Evolutionary conservation across 2,888 invertebrate species (phyloP).

Genomic region (Hydropsyche betteni): DNA sequence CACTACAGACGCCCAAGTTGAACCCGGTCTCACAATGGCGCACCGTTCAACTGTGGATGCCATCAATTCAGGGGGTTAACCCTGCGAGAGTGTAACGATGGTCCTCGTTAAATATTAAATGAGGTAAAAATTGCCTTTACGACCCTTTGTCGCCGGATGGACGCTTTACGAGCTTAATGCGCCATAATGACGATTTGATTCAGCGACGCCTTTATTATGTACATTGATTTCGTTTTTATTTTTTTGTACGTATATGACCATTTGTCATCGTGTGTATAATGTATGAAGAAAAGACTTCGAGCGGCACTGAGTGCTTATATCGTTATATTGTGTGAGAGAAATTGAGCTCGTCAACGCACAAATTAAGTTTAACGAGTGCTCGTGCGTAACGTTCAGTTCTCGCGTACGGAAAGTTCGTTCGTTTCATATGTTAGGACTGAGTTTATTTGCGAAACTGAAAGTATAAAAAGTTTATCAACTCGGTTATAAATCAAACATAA

Average conservation of each 20-base stretch:
- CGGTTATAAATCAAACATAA: constrained; percentile 37
- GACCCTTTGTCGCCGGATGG: no score
- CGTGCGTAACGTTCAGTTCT: constrained; percentile 13
- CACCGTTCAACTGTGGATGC: constrained; percentile 7
- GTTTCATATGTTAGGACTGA: neutral
- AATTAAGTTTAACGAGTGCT: constrained; percentile 14
- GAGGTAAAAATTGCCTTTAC: no score
- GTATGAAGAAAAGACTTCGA: neutral
- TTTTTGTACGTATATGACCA: no score
- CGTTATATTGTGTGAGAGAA: neutral
- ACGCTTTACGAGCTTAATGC: no score
- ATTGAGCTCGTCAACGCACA: neutral
- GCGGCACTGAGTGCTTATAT: neutral
- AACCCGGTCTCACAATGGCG: constrained; percentile 7
- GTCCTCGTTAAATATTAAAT: constrained; percentile 33
- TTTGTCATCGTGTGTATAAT: neutral
- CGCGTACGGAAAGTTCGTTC: constrained; percentile 27
- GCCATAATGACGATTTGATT: neutral
- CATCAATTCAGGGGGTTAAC: constrained; percentile 29
- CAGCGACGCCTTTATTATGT: neutral
- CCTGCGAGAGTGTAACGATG: constrained; percentile 29
- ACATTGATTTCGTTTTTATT: no score
- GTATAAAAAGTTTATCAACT: constrained; percentile 35
- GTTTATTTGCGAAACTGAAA: constrained; percentile 31
- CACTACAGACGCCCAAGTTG: neutral